Evolutionary conservation across 2,797 vertebrate genomes (phyloP).

Genomic region (Chiroxiphia lanceolata): DNA sequence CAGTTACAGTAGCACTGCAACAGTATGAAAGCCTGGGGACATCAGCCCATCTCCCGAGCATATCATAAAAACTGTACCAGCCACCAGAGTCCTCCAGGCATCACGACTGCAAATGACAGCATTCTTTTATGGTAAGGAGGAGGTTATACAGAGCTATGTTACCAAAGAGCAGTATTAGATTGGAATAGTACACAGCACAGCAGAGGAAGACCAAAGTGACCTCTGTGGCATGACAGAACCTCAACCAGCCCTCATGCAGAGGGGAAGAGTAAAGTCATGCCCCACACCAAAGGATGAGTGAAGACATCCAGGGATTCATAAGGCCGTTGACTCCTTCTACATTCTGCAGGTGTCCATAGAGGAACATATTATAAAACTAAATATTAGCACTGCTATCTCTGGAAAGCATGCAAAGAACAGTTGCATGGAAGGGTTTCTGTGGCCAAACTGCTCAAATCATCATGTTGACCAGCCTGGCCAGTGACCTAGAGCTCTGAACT

Average conservation of each 20-base stretch:
- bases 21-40: background rate
- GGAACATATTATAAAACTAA: background rate
- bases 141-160: background rate
- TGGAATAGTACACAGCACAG: background rate
- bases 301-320: background rate
- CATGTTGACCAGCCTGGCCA: background rate
- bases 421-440: background rate
- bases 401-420: background rate
- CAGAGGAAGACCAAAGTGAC: background rate
- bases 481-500: background rate
- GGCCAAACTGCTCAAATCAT: background rate
- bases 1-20: background rate
- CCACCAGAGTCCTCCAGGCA: background rate
- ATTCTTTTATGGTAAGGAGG: background rate
- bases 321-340: background rate
- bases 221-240: background rate
- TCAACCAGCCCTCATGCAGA: background rate
- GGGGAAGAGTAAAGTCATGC: background rate
- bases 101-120: background rate
- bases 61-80: background rate
- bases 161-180: background rate
- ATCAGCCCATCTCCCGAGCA: background rate
- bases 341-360: background rate
- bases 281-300: background rate
- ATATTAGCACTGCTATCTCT: background rate